These are phyloP conservation scores for Gyps fulvus DNA, from an alignment of 2,113 vertebrate species.

Conservation along the genomic window DNA sequence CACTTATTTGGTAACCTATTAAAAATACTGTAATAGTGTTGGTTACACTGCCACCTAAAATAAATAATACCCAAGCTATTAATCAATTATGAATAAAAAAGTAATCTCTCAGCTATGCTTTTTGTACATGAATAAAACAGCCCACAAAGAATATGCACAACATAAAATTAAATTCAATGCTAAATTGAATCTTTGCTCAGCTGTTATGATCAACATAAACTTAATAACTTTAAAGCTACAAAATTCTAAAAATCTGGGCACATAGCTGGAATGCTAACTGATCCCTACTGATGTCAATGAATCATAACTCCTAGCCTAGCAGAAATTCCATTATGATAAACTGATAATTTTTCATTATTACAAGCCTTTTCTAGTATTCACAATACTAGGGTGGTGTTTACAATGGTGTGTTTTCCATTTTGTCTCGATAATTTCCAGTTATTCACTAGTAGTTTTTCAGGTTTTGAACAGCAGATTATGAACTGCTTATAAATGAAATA, in stretches of 20 bases:
- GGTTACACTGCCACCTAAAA: neutral
- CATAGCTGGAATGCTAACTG: neutral
- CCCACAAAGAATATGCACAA: neutral
- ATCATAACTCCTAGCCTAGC: neutral
- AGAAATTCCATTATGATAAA: neutral
- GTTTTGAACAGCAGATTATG: neutral
- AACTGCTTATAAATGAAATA: constrained; percentile 29
- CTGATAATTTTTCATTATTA: neutral
- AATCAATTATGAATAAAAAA: neutral
- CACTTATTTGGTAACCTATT: neutral
- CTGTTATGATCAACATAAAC: neutral
- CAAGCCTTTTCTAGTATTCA: neutral
- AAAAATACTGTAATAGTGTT: neutral
- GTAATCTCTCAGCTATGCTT: neutral
- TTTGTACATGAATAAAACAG: neutral
- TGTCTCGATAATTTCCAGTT: neutral
- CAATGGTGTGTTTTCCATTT: neutral
- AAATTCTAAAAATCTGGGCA: neutral
- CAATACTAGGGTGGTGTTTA: neutral
- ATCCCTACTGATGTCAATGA: neutral
- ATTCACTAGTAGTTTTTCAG: neutral
- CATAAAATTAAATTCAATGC: neutral
- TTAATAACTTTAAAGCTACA: neutral
- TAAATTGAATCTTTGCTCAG: neutral
- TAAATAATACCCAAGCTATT: neutral